phyloP scores from a whole-genome alignment of 2,113 vertebrate genomes.

The Erythrolamprus reginae region DNA sequence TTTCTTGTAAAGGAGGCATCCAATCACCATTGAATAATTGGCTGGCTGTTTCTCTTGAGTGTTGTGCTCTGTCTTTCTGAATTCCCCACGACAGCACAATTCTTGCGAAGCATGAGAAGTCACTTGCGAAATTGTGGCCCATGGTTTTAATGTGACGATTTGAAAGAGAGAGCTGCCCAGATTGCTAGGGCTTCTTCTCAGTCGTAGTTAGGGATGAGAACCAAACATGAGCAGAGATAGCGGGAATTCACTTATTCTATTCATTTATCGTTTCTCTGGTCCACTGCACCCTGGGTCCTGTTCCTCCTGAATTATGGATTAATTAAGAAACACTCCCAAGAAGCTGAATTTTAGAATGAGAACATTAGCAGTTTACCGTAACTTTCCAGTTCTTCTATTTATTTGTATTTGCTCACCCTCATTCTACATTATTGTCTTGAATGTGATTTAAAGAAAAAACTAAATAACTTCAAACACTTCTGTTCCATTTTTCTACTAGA shows the following conservation, averaged over 20 bases:
- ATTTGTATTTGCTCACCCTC: neutral
- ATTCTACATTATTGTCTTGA: neutral
- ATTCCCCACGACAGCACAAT: neutral
- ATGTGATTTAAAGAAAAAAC: neutral
- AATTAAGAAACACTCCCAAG: neutral
- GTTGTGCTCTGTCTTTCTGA: neutral
- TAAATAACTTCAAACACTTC: neutral
- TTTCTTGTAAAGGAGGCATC: neutral
- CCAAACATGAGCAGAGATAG: neutral
- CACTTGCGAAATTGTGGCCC: neutral
- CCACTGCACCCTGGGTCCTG: neutral
- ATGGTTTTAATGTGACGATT: neutral
- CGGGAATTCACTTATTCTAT: neutral
- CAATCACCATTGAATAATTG: neutral
- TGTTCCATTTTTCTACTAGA: neutral
- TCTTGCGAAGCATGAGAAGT: neutral
- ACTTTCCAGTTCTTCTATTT: neutral
- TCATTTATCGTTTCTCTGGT: neutral
- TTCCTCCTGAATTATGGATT: neutral
- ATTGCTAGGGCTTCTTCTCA: neutral
- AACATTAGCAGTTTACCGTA: neutral
- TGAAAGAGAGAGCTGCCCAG: neutral
- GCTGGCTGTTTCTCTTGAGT: neutral
- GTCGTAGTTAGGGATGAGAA: too few relatives aligned
- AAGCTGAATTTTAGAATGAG: neutral